Evolutionary conservation across 2,113 vertebrate genomes (phyloP).

Genomic region (Rhipidura dahli): DNA sequence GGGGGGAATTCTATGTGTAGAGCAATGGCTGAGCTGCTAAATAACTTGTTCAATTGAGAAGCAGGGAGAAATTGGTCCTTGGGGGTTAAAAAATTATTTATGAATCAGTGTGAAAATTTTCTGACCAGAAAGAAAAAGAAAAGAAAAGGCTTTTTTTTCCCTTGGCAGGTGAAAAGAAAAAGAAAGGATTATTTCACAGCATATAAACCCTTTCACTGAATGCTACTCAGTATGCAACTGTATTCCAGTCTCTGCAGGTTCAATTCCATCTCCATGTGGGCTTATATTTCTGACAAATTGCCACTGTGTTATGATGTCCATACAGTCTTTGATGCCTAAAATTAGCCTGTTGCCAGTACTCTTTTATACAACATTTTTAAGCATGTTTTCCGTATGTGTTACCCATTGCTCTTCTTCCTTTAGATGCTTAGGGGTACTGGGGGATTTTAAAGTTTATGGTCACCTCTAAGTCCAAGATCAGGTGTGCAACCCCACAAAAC

Average conservation of each 20-base stretch:
- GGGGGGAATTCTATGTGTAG: not conserved
- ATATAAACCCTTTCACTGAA: not conserved
- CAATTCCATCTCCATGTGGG: not conserved
- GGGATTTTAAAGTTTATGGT: not conserved
- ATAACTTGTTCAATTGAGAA: not conserved
- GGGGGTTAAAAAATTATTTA: not conserved
- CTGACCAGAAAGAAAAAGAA: not conserved
- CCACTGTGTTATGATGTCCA: not conserved
- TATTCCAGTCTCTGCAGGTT: not conserved
- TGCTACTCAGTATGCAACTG: not conserved
- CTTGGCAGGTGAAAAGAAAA: not conserved
- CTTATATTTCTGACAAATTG: not conserved
- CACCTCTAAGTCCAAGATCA: not conserved
- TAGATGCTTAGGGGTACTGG: not conserved
- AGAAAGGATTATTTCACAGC: not conserved
- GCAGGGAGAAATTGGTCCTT: not conserved
- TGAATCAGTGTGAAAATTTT: not conserved
- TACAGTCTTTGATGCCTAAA: not conserved
- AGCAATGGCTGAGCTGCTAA: not conserved
- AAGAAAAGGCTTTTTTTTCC: fast-evolving
- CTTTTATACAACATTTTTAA: not conserved
- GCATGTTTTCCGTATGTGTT: not conserved
- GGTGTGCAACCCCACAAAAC: not conserved
- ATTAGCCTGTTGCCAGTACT: not conserved
- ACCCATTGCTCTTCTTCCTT: not conserved